A percentile compares a stretch with the other conserved stretches of the same genome.
These are phyloP conservation scores for Struthidea cinerea DNA, from an alignment of 2,113 vertebrate genomes.

Conservation along the genomic window DNA sequence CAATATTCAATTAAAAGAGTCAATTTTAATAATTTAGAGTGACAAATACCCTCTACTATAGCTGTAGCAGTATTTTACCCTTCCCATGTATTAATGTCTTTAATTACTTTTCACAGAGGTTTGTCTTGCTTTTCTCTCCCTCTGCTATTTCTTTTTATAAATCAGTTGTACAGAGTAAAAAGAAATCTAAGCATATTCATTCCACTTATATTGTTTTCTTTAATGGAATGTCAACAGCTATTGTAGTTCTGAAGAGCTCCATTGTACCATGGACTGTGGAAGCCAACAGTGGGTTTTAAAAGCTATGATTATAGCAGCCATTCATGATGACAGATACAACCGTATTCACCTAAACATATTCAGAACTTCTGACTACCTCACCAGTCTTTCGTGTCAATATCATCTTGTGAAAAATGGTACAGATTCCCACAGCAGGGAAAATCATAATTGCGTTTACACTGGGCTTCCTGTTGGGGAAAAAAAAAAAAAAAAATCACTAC, in stretches of 20 bases:
- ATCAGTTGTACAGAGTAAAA: not conserved
- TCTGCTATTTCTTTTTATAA: not conserved
- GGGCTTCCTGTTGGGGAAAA: not conserved
- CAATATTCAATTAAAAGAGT: not conserved
- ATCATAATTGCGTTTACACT: not conserved
- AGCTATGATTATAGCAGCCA: not conserved
- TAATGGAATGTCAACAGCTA: not conserved
- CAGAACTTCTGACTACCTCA: not conserved
- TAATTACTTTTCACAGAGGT: not conserved
- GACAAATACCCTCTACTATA: not conserved
- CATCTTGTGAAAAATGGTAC: not conserved
- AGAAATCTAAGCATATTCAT: not conserved
- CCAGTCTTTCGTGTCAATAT: not conserved
- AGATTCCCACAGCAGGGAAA: not conserved
- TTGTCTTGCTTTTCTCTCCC: not conserved
- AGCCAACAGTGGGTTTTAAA: not conserved
- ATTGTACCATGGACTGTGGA: not conserved
- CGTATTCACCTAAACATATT: not conserved
- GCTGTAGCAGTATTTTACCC: not conserved
- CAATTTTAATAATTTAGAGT: not conserved
- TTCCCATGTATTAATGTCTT: not conserved
- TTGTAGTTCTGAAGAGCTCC: not conserved
- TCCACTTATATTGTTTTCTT: not conserved
- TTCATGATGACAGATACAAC: not conserved
- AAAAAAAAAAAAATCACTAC: not conserved